These are phyloP conservation scores for Stegostoma tigrinum DNA, from an alignment of 2,113 vertebrate species.

Conservation along the genomic window DNA sequence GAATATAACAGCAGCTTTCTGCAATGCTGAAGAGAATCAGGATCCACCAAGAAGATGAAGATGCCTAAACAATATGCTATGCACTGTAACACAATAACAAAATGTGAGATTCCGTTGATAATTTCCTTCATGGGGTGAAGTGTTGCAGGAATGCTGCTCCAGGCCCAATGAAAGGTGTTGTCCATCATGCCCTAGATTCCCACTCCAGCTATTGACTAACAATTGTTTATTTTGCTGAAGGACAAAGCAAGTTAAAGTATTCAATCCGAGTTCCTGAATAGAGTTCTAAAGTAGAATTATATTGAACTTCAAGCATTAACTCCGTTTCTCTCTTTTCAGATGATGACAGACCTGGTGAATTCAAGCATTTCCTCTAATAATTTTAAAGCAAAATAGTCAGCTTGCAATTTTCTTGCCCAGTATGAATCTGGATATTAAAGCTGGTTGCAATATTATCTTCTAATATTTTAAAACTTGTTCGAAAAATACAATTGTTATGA, in stretches of 20 bases:
- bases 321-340: too few relatives aligned
- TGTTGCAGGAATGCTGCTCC: neutral
- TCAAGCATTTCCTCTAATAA: too few relatives aligned
- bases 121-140: neutral
- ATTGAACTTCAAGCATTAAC: too few relatives aligned
- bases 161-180: neutral
- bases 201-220: neutral
- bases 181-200: neutral
- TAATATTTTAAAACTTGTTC: constrained; percentile 43
- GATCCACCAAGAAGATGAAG: neutral
- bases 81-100: neutral
- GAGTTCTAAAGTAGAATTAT: too few relatives aligned
- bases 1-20: neutral
- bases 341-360: too few relatives aligned
- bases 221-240: neutral
- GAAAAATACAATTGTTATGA: neutral
- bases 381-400: neutral
- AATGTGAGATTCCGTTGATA: neutral
- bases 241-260: neutral
- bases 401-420: neutral
- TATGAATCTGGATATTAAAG: constrained; percentile 31
- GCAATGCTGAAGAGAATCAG: neutral
- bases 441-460: constrained; percentile 45
- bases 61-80: neutral
- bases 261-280: neutral